Evolutionary conservation across 1,140 invertebrate species (phyloP).

Genomic region (Drosophila watanabei): DNA sequence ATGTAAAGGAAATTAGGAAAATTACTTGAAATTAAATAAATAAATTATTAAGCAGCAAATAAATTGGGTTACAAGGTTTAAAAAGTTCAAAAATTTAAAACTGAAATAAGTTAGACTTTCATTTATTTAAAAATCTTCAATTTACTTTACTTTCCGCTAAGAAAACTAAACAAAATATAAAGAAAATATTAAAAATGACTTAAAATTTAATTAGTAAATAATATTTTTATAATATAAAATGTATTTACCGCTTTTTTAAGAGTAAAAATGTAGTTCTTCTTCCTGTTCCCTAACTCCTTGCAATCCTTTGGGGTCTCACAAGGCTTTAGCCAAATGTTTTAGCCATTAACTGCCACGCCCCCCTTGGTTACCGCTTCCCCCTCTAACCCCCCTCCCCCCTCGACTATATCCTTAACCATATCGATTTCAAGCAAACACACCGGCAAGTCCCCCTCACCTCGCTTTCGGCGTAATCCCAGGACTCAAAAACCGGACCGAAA

Average conservation of each 20-base stretch:
- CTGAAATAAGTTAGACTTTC: too few species aligned
- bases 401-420: conserved; percentile 6
- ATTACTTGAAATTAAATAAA: too few species aligned
- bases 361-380: neutral
- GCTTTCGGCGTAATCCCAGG: conserved; percentile 1
- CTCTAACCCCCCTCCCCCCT: neutral
- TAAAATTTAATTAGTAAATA: neutral
- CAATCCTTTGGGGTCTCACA: conserved; percentile 27
- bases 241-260: neutral
- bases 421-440: conserved; percentile 31
- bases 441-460: neutral
- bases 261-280: neutral
- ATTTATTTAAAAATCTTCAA: too few species aligned
- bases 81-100: too few species aligned
- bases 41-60: too few species aligned
- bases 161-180: neutral
- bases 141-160: too few species aligned
- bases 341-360: conserved; percentile 29
- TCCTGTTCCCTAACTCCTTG: neutral
- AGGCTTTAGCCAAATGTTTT: conserved; percentile 26
- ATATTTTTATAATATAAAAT: neutral
- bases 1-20: too few species aligned
- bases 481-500: conserved; percentile 8
- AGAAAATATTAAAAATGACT: neutral
- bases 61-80: too few species aligned